Evolutionary conservation across 1,140 invertebrate species (phyloP), one percentile per base, ranked within the genome.

Genomic region (Drosophila sp.): DNA sequence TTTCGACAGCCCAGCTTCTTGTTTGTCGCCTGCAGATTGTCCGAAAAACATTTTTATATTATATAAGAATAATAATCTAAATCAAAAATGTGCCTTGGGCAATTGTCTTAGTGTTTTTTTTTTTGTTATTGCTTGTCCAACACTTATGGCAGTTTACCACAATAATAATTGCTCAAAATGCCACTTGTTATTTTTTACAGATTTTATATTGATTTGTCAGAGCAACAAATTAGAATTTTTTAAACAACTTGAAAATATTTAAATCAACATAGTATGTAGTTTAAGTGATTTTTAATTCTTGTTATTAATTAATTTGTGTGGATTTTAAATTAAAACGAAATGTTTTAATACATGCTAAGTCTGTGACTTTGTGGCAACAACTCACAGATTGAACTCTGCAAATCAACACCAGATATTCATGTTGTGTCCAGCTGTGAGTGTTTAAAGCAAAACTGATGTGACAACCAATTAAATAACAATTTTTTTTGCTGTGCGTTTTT

Each of bases 401-500:
- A 25, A 57, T 51, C 69, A 36, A 43, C 54, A 27, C 13, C 13
- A 16, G 13, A 16, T 25, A 29, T 63, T 36, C 11, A 45, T 36
- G 43, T 50, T 32, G n/a, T 50, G 25, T 27, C 40, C 9, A 32
- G 38, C 46, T 16, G 43, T 34, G 57, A 25, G 54, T 69, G 69
- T 74, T 79, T 83, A 65, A 79, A 54, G 66, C 53, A 67, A 56
- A 61, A 61, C 63, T 73, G 63, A 87, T 76, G 78, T 82, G 83
- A 86, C 82, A 86, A 89, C 74, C 82, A 86, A 87, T 87, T 86
- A 86, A 87, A 87, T 78, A 82, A 50, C 51, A 58, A 86, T 86
- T 58, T 84, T 65, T 73, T 79, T 72, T 50, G n/a, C n/a, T n/a
- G n/a, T n/a, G n/a, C 16, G 13, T 14, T 11, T 32, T 86, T 62